Evolutionary conservation across 64 coral and sea anemone genomes (phyloP), one percentile per base, ranked within the genome.

Genomic region (Catalaphyllia jardinei): DNA sequence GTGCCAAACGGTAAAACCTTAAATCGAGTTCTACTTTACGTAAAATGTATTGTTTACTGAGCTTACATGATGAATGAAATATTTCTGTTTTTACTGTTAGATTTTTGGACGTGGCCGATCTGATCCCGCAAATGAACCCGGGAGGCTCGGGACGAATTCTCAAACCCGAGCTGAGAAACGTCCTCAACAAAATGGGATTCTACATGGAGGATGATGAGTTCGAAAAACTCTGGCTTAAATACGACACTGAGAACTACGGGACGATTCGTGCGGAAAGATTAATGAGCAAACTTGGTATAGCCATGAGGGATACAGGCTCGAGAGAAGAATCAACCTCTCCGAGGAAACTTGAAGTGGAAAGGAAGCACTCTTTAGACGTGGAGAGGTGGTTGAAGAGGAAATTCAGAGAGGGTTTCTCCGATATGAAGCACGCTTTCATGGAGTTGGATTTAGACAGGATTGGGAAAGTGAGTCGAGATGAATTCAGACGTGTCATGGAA

Each of bases 361-460:
- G 97, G 29, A 90, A 75, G 52, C 96, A 95, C 25, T 92, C 92
- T 29, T 31, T 99, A 14, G 91, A 95, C 65, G 89, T 99, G 20
- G 97, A 99, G 73, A 87, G 88, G 25, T 99, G 97, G 97, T 73
- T 99, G 50, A 99, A 99, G 67, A 90, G 67, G 73, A 99, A 95
- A 71, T 99, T 99, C 73, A 84, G 97, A n/a, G 97, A 99, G 29
- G 97, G 97, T 8, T 99, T 91, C 28, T 99, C 97, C 4, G 97
- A 99, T 30, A 99, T 99, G 94, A 99, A 99, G 31, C 97, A 99
- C 76, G 97, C 94, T 7, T 99, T 99, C 71, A 93, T 93, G 85
- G 97, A 99, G 33, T 31, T 99, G 19, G 97, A 99, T 87, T 60
- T 95, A 29, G 90, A 99, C 82, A 92, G 94, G 38, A 99, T 91